phyloP scores from a whole-genome alignment of 1,140 invertebrate genomes.

The Pseudomyrmex flavicornis region DNA sequence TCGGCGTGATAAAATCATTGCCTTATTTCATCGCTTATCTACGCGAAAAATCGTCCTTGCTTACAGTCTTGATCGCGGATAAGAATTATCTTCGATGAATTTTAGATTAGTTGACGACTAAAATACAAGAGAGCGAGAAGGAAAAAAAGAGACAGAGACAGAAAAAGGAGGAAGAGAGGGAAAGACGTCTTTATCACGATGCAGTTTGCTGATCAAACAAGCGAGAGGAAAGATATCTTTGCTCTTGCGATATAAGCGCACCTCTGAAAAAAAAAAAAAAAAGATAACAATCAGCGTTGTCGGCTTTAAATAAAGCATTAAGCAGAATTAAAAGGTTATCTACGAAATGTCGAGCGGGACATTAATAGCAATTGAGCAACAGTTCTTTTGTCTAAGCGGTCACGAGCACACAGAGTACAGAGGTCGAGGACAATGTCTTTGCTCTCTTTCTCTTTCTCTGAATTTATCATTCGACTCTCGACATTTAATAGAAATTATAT shows the following conservation, averaged over 20 bases:
- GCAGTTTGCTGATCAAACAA: neutral
- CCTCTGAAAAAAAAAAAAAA: neutral
- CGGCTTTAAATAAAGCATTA: constrained; percentile 17
- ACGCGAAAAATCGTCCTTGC: neutral
- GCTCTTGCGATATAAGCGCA: neutral
- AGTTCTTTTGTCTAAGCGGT: constrained; percentile 31
- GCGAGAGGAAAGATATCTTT: neutral
- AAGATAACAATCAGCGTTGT: neutral
- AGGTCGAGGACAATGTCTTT: constrained; percentile 29
- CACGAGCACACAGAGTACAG: neutral
- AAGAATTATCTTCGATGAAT: neutral
- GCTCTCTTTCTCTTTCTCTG: neutral
- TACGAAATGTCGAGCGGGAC: neutral
- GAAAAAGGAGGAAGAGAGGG: no score
- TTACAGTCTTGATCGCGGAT: neutral
- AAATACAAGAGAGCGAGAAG: neutral
- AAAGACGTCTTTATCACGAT: neutral
- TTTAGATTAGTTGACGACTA: constrained; percentile 9
- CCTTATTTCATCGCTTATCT: neutral
- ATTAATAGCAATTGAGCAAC: constrained; percentile 37
- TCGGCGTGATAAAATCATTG: constrained; percentile 1
- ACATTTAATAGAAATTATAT: neutral
- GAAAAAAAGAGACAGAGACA: no score
- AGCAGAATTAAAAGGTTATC: neutral
- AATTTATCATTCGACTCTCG: constrained; percentile 14